phyloP scores from a whole-genome alignment of 2,113 vertebrate genomes.

The Anoura caudifer region DNA sequence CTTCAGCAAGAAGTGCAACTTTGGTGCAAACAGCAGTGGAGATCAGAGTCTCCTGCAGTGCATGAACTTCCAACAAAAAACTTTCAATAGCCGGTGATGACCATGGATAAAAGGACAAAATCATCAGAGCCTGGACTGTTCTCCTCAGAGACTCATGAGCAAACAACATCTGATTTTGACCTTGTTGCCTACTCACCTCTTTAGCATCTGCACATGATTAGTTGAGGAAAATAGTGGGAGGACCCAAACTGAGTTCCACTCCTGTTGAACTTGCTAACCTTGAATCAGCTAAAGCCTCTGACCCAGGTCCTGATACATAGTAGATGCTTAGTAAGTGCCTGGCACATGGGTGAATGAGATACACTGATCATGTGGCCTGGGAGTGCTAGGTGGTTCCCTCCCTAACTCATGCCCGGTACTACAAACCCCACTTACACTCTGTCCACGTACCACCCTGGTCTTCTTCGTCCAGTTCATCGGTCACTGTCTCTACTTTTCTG shows the following conservation, averaged over 20 bases:
- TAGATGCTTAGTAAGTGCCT: neutral
- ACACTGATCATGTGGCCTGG: neutral
- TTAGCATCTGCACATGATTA: neutral
- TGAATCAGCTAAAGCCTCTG: accelerated
- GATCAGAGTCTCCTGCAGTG: neutral
- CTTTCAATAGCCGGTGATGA: neutral
- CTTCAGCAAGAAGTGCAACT: neutral
- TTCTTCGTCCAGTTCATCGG: neutral
- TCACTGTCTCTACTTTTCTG: neutral
- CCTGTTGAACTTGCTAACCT: neutral
- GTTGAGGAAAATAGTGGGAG: accelerated
- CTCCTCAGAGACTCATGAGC: neutral
- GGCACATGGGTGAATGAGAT: accelerated
- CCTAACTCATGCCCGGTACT: neutral
- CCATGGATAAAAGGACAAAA: neutral
- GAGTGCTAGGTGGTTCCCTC: accelerated
- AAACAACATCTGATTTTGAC: neutral
- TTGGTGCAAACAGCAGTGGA: accelerated
- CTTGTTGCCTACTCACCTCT: neutral
- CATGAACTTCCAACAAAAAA: neutral
- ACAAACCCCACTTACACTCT: neutral
- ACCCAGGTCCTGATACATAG: neutral
- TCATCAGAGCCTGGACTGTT: neutral
- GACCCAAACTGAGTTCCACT: neutral
- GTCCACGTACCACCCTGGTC: accelerated